These are phyloP conservation scores for Chelonus formosanus DNA, from an alignment of 2,888 invertebrate genomes.

Conservation along the genomic window DNA sequence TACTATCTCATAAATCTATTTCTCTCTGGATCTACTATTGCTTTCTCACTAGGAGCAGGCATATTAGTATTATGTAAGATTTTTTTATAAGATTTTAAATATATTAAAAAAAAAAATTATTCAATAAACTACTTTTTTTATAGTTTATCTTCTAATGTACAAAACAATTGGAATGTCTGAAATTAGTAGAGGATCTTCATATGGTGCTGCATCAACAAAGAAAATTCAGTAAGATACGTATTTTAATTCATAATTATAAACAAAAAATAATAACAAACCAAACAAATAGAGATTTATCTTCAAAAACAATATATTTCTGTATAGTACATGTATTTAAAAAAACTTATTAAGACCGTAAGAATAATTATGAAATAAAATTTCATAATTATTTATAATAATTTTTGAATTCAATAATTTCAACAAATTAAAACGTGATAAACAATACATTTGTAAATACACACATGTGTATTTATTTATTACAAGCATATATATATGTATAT, in stretches of 20 bases:
- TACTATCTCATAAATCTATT: conserved; percentile 74
- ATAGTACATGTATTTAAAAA: conserved; percentile 5
- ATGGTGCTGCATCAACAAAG: conserved; percentile 69
- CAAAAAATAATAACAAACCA: conserved; percentile 4
- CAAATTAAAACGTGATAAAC: no score
- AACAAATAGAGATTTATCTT: neutral
- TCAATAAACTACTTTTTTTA: conserved; percentile 59
- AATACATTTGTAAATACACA: no score
- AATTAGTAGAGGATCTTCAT: conserved; percentile 84
- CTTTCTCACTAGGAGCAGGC: conserved; percentile 75
- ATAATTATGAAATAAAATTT: neutral
- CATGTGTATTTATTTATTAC: no score
- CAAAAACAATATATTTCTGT: conserved; percentile 2
- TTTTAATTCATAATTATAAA: conserved; percentile 1
- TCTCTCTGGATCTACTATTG: conserved; percentile 77
- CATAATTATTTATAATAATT: no score
- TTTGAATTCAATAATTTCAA: no score
- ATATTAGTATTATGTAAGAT: conserved; percentile 83
- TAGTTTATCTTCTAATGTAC: conserved; percentile 81
- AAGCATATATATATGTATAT: no score
- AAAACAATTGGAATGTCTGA: conserved; percentile 85
- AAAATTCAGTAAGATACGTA: conserved; percentile 14
- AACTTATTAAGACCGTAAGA: neutral
- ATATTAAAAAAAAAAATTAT: conserved; percentile 22
- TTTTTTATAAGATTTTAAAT: conserved; percentile 21